These are phyloP conservation scores for Alces alces DNA, from an alignment of 2,113 vertebrate genomes.

Conservation along the genomic window DNA sequence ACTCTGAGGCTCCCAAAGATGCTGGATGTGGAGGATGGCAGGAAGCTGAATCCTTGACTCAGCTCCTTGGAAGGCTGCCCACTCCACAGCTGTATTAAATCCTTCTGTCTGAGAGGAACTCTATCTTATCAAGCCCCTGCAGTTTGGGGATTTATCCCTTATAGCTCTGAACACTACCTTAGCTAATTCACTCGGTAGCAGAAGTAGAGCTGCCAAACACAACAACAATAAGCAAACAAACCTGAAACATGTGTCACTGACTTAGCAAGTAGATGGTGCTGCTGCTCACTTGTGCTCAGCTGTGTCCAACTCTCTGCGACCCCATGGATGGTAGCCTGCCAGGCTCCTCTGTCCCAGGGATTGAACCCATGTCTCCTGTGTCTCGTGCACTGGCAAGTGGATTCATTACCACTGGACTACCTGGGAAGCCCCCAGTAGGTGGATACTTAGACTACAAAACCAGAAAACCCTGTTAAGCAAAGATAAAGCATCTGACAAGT, in stretches of 20 bases:
- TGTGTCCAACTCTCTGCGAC: not conserved
- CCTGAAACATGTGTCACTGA: not conserved
- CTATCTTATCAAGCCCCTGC: not conserved
- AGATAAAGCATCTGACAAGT: not conserved
- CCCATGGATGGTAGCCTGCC: not conserved
- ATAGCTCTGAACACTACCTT: not conserved
- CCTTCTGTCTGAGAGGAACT: not conserved
- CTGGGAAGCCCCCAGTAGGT: not conserved
- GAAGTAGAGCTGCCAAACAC: not conserved
- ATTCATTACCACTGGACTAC: not conserved
- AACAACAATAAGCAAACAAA: not conserved
- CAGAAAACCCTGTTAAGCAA: not conserved
- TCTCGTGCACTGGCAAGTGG: not conserved
- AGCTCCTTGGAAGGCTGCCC: not conserved
- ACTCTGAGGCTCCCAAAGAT: not conserved
- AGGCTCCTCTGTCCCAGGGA: not conserved
- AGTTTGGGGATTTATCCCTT: not conserved
- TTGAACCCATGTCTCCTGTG: fast-evolving
- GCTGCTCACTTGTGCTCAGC: not conserved
- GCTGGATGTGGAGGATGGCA: too few relatives aligned
- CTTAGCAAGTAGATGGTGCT: not conserved
- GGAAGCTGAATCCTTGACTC: not conserved
- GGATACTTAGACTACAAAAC: not conserved
- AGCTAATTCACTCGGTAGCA: not conserved
- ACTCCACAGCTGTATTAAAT: not conserved